Percentiles rank a stretch among this genome's conserved stretches.
Evolutionary conservation across 2,888 invertebrate species (phyloP).

Genomic region (Hymenopus coronatus): DNA sequence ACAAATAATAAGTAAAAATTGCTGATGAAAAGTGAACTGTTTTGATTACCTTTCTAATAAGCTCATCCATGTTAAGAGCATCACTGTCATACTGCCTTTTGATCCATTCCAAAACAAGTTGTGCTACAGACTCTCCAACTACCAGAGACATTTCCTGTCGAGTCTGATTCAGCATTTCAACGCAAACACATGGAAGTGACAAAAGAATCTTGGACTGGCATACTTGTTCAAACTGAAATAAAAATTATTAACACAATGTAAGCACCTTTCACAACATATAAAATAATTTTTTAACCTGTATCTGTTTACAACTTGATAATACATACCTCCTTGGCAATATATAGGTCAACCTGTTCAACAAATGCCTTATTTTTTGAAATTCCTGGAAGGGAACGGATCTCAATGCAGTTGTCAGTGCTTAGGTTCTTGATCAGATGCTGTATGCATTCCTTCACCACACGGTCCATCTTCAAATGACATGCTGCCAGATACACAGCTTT

Average conservation of each 20-base stretch:
- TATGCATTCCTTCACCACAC: constrained; percentile 69
- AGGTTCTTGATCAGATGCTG: constrained; percentile 65
- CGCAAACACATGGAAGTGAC: constrained; percentile 63
- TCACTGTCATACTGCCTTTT: constrained; percentile 45
- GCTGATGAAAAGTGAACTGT: neutral
- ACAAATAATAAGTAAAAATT: neutral
- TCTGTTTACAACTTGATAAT: neutral
- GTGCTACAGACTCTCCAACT: constrained; percentile 57
- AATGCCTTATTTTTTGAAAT: constrained; percentile 54
- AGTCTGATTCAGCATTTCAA: constrained; percentile 73
- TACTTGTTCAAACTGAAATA: constrained; percentile 61
- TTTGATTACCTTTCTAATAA: constrained; percentile 55
- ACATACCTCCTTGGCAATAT: constrained; percentile 66
- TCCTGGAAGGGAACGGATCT: constrained; percentile 60
- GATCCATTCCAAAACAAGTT: constrained; percentile 64
- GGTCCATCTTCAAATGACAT: constrained; percentile 70
- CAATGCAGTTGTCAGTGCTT: constrained; percentile 57
- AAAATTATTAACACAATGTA: neutral
- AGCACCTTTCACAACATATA: neutral
- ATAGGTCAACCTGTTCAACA: constrained; percentile 63
- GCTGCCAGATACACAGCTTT: constrained; percentile 79
- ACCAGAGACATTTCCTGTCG: constrained; percentile 61
- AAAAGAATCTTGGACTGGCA: constrained; percentile 61
- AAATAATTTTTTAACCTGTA: neutral
- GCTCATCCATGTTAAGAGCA: constrained; percentile 44